Evolutionary conservation across 2,797 vertebrate species (phyloP), one percentile per base, ranked within the genome.

Genomic region (Parauchenoglanis punctatus): DNA sequence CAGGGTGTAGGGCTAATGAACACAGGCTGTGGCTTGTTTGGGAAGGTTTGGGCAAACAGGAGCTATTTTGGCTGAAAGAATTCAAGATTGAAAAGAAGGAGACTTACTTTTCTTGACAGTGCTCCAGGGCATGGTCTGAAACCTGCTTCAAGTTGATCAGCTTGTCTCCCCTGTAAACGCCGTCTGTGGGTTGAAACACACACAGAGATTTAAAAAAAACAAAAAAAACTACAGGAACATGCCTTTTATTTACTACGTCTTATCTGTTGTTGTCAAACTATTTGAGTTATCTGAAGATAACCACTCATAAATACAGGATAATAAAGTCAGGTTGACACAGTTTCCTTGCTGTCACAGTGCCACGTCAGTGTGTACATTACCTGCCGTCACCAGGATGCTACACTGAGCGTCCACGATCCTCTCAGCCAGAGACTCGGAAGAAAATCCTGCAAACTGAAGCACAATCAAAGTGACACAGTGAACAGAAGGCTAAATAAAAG

Each of bases 401-500:
- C 95, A 94, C 87, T 95, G 94, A 67, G 95, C 93, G 2, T 97
- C 96, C 63, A 94, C 86, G 17, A 97, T 95, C 92, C 96, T 92
- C 67, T 96, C 96, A 88, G 94, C 95, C 91, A 97, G 92, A 73
- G 95, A 95, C 65, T 96, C 96, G 0, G 95, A 93, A 72, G 96
- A 97, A 90, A 96, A 97, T n/a, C 96, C 96, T 92, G 96, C 96
- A 94, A 97, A 97, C 96, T 97, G 91, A 87, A 87, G 23, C 35
- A 61, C 2, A 1, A 4, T 25, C 10, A 61, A 13, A 12, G 4
- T 80, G 20, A 61, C 58, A 6, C 31, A 15, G 31, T 13, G 89
- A n/a, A 85, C 73, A 88, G n/a, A 87, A 72, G 23, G 4, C 76
- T 44, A 28, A 56, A 72, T 4, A 6, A 44, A 13, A 4, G 46